Percentiles rank a stretch among this genome's conserved stretches.
phyloP scores from a whole-genome alignment of 2,888 invertebrate species.

The Drosophila nigritarsus region DNA sequence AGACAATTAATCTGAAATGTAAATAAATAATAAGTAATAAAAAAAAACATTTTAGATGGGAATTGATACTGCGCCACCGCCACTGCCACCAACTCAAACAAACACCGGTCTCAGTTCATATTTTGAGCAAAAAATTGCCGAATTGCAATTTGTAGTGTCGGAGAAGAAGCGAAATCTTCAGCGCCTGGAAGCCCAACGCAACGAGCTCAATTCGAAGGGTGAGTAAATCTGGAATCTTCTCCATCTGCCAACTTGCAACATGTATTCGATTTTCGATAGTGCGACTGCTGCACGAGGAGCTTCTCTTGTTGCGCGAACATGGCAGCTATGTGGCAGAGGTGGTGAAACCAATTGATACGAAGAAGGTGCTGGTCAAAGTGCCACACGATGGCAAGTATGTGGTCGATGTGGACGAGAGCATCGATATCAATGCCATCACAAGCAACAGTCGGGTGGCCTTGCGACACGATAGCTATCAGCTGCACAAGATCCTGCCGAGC shows the following conservation, averaged over 20 bases:
- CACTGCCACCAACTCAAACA: background rate
- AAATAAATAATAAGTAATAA: background rate
- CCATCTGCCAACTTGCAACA: background rate
- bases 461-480: conserved; percentile 98
- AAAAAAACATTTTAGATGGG: conserved; percentile 64
- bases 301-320: conserved; percentile 97
- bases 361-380: conserved; percentile 99
- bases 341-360: conserved; percentile 99
- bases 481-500: conserved; percentile 99
- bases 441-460: conserved; percentile 98
- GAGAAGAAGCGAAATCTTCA: conserved; percentile 98
- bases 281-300: conserved; percentile 97
- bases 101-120: conserved; percentile 94
- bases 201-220: conserved; percentile 99
- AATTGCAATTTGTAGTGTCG: conserved; percentile 95
- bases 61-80: conserved; percentile 52
- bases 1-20: background rate
- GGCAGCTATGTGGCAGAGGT: conserved; percentile 99
- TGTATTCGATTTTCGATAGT: conserved; percentile 85
- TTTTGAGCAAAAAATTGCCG: conserved; percentile 98
- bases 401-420: conserved; percentile 99
- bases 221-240: conserved; percentile 23
- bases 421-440: conserved; percentile 98
- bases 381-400: conserved; percentile 99
- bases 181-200: conserved; percentile 98